Conservation (phyloP, 23 tunicate species). For the Trididemnum clinides region DNA sequence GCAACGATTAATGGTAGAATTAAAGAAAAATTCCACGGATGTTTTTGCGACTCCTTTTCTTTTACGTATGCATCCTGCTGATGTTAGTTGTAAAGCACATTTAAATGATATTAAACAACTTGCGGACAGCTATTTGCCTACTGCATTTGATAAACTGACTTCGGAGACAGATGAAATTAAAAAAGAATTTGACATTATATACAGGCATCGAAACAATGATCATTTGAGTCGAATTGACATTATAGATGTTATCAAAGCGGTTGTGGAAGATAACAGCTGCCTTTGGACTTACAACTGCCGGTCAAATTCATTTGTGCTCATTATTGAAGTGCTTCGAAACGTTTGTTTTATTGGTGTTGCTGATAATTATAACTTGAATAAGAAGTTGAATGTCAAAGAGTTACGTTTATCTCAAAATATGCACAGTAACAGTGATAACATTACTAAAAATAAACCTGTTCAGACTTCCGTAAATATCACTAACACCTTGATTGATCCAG, state of each 20-base stretch:
- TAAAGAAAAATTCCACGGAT: not conserved
- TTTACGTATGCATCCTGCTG: conserved; percentile 78
- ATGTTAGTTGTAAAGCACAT: conserved; percentile 54
- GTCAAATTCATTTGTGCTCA: conserved; percentile 9
- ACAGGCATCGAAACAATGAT: conserved; percentile 64
- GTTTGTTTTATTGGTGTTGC: conserved; percentile 61
- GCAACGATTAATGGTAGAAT: conserved; percentile 23
- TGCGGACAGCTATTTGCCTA: conserved; percentile 39
- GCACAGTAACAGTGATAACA: not conserved
- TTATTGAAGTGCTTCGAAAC: conserved; percentile 58
- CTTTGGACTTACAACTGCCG: conserved; percentile 80
- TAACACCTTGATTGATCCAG: too few relatives aligned
- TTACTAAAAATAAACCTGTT: not conserved
- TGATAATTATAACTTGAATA: conserved; percentile 34
- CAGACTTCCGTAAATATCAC: too few relatives aligned
- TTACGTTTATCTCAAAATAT: not conserved
- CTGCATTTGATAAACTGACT: conserved; percentile 30
- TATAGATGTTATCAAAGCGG: conserved; percentile 24
- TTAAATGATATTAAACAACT: conserved; percentile 29
- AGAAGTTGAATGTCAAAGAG: conserved; percentile 72
- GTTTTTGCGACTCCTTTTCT: conserved; percentile 37
- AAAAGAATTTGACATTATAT: conserved; percentile 60
- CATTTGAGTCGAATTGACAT: conserved; percentile 43
- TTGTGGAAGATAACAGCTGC: conserved; percentile 1
- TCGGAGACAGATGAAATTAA: not conserved